Base-by-base conservation (phyloP, 2,797 vertebrate species). In the Macroramphosus scolopax region DNA sequence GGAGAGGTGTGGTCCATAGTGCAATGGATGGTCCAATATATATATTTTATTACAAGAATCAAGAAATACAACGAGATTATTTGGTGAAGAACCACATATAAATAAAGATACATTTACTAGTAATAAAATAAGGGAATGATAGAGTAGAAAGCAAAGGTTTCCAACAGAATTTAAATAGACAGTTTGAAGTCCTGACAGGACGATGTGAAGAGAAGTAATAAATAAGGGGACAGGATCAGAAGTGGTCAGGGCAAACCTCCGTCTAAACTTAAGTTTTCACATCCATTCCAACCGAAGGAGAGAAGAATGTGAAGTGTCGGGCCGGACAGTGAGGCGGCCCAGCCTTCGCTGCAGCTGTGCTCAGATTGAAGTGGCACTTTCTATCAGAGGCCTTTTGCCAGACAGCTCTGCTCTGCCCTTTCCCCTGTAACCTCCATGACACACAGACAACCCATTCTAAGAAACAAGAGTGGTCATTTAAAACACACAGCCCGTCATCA, bases 341-440 rank as follows among this genome's bases (percentile, higher is more conserved):
- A 17, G 66, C 57, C 78, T 77, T 56, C 68, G 77, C 69, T 50
- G 73, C 79, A 87, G 87, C 82, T 83, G 85, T 28, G 69, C 69
- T 60, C 65, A 78, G 88, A 86, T 76, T 75, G 76, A 88, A 86
- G 82, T 85, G 87, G 86, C 86, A 87, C 78, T 77, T 84, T 80
- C 65, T 78, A 86, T 88, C 88, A 88, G 68, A 73, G 73, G 64
- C 68, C 75, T 84, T 83, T 80, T 72, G 54, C 67, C 73, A 89
- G 78, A 84, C 82, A 63, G 68, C 81, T 81, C 77, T 53, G 68
- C 84, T 75, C 80, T 83, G 75, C 60, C 66, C 74, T 40, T 63
- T 78, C 68, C 46, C 76, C 77, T 44, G 55, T 69, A 86, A 81
- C 78, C 76, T 59, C 58, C 18, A 6, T 76, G 78, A 82, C 81